Evolutionary conservation across 2,888 invertebrate genomes (phyloP).

Genomic region (Lampropteryx suffumata): DNA sequence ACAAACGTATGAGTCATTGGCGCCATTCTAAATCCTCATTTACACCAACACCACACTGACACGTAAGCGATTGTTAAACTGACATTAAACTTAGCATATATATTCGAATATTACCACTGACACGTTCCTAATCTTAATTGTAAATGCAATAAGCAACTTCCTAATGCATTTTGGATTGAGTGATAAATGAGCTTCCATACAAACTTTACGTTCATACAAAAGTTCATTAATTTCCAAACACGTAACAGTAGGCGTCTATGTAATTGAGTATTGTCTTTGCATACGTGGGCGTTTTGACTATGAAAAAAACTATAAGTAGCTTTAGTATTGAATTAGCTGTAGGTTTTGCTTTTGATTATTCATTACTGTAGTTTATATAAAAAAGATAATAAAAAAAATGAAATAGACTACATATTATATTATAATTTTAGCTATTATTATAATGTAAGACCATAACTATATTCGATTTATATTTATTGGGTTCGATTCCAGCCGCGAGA

Average conservation of each 20-base stretch:
- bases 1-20: neutral
- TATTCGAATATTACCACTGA: conserved; percentile 16
- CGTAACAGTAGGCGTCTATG: conserved; percentile 61
- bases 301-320: conserved; percentile 12
- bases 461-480: too few species aligned
- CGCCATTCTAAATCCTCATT: neutral
- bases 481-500: too few species aligned
- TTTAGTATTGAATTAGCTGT: too few species aligned
- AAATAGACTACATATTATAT: too few species aligned
- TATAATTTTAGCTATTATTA: too few species aligned
- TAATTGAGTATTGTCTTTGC: conserved; percentile 73
- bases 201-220: conserved; percentile 25
- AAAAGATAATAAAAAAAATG: too few species aligned
- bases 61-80: neutral
- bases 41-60: neutral
- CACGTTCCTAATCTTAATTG: conserved; percentile 20
- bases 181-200: conserved; percentile 49
- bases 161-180: conserved; percentile 35
- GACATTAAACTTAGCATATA: neutral
- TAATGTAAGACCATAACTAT: too few species aligned
- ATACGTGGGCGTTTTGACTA: conserved; percentile 54
- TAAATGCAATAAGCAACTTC: conserved; percentile 28
- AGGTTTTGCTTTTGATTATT: too few species aligned
- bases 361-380: too few species aligned
- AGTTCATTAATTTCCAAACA: conserved; percentile 34